Evolutionary conservation across 2,797 vertebrate species (phyloP), one percentile per base, ranked within the genome.

Genomic region (Anguilla anguilla): DNA sequence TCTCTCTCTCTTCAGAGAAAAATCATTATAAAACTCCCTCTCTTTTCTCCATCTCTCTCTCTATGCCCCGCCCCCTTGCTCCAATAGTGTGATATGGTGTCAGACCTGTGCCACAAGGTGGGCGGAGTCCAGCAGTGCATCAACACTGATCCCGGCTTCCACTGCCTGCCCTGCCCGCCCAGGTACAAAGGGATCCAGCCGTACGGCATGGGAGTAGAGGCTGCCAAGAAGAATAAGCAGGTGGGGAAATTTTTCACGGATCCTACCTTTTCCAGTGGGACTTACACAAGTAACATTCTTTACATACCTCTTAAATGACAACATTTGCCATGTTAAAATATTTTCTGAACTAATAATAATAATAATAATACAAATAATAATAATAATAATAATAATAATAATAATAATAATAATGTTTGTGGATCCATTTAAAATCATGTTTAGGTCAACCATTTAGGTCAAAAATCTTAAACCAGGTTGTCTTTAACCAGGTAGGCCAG

Each of bases 131-230:
- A 96, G 86, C 96, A 96, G 87, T 99, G 98, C 86, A 94, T 98
- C 91, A 99, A 99, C 95, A 98, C 98, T 46, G 96, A 98, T 88
- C 98, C 98, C 0, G 98, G 98, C 49, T 99, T 97, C 94, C 97
- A 98, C 93, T 99, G 98, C 88, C 94, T 97, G 91, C 98, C 98
- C 0, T 99, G 98, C 92, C 98, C 98, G 10, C 96, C 96, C 7
- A 97, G 98, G 39, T 99, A 98, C 91, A 97, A 96, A 93, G 98
- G 98, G 87, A 97, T 88, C 88, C 97, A 99, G 90, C 98, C 98
- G 0, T 98, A 95, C 0, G 98, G 97, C 7, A 96, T 97, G 0
- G 98, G 98, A 81, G 92, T 99, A 39, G 95, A 97, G 90, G 93
- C 93, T 22, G 98, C 98, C 87, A 96, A 91, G 86, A 92, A 89